These are phyloP conservation scores for Ptilodon capucinus DNA, from an alignment of 2,888 invertebrate species.

Conservation along the genomic window DNA sequence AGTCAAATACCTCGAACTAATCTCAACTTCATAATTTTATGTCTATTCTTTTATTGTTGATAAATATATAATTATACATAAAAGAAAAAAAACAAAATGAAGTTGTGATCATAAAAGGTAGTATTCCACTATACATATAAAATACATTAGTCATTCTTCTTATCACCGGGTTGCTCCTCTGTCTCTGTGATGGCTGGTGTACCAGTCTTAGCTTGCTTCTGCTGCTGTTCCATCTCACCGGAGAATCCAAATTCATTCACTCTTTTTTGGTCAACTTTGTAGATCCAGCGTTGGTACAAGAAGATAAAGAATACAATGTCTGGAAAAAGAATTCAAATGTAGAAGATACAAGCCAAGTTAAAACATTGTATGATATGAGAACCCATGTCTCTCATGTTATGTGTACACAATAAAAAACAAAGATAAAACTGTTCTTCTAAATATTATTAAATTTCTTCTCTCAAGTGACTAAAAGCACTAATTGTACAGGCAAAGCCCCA, in stretches of 20 bases:
- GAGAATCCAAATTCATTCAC: conserved; percentile 99
- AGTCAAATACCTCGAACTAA: conserved; percentile 6
- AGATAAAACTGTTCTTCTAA: no score
- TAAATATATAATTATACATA: neutral
- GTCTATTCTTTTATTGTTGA: neutral
- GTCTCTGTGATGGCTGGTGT: conserved; percentile 61
- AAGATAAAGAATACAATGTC: conserved; percentile 99
- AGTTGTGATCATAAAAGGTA: neutral
- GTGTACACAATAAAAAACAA: no score
- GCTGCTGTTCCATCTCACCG: conserved; percentile 91
- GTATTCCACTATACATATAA: conserved; percentile 6
- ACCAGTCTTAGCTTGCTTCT: conserved; percentile 58
- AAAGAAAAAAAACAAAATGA: neutral
- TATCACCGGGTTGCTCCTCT: conserved; percentile 55
- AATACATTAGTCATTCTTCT: conserved; percentile 71
- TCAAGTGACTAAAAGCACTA: no score
- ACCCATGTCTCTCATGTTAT: no score
- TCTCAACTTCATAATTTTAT: neutral
- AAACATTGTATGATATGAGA: no score
- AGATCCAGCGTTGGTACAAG: conserved; percentile 99
- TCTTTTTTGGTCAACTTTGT: conserved; percentile 96
- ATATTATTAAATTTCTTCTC: no score
- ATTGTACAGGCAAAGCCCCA: no score
- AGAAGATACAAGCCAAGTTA: no score
- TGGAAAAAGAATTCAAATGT: no score